Base-by-base conservation (phyloP, 2,797 vertebrate genomes). In the Halcyon leucocephala region DNA sequence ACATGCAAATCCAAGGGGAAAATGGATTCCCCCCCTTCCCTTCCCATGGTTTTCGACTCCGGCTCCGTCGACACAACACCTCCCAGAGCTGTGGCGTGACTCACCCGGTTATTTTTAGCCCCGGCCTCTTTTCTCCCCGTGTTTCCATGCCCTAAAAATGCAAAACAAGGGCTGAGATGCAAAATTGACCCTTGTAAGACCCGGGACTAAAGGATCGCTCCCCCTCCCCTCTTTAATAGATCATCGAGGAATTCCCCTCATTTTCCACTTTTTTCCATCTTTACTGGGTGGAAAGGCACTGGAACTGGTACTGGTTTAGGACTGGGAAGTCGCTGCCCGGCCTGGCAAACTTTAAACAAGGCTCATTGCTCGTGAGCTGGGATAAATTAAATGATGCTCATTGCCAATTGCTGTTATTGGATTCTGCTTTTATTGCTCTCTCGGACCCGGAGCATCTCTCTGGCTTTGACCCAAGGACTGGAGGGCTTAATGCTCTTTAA, bases 81-180 rank as follows among this genome's bases (percentile, higher is more conserved):
- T 73, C 86, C 65, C 44, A 2, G 69, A 5, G 1, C 67, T 3
- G 0, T 1, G 5, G 14, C 1, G 5, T 93, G 95, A 93, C 90
- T 95, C 95, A 96, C 61, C 0, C 0, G 0, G 54, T 52, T 93
- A 94, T 95, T 96, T 95, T 94, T 94, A 95, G 74, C 70, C 57
- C 71, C 19, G 17, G 71, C 74, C 71, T 91, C 79, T 87, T 91
- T 89, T 89, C 78, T 93, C 78, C 61, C 70, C 66, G 0, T 0
- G 39, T 71, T 87, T 64, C 78, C 42, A 12, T 19, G 31, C 49
- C 85, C 85, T 87, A 60, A 91, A 95, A 87, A 74, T 29, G 57
- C 61, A 51, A 84, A 92, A 37, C 13, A 7, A 24, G 16, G n/a
- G 14, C 9, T 29, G 35, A 39, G 35, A 76, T 5, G 39, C n/a